phyloP scores from a whole-genome alignment of 2,888 invertebrate genomes.

The Luperina nickerlii region DNA sequence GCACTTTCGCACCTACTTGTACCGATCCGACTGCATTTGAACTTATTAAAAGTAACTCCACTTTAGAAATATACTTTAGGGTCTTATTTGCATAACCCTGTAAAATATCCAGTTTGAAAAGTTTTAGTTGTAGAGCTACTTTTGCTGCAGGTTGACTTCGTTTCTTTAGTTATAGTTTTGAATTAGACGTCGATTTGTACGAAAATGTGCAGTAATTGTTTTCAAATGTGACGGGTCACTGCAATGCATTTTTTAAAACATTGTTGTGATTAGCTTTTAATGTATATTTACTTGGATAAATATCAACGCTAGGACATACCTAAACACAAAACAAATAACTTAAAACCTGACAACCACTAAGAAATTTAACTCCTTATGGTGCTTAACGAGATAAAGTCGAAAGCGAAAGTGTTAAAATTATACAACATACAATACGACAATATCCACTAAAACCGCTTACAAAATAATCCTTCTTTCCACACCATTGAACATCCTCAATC shows the following conservation, averaged over 20 bases:
- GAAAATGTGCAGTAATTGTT: background rate
- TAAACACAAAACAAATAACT: background rate
- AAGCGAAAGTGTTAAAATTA: slow-evolving; percentile 15
- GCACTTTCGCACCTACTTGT: slow-evolving; percentile 71
- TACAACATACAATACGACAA: background rate
- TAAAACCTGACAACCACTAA: background rate
- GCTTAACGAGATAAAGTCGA: background rate
- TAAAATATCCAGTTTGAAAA: slow-evolving; percentile 65
- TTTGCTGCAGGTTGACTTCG: slow-evolving; percentile 38
- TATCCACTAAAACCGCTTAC: slow-evolving; percentile 2
- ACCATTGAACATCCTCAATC: slow-evolving; percentile 12
- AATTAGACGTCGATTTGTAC: slow-evolving; percentile 20
- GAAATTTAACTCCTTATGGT: too few relatives aligned
- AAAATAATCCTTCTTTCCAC: slow-evolving; percentile 30
- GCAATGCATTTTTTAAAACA: background rate
- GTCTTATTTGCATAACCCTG: slow-evolving; percentile 66
- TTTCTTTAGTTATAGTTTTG: slow-evolving; percentile 29
- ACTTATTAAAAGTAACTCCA: slow-evolving; percentile 73
- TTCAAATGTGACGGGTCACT: background rate
- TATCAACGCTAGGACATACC: background rate
- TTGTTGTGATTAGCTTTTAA: background rate
- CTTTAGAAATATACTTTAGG: slow-evolving; percentile 68
- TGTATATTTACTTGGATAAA: background rate
- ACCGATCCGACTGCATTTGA: slow-evolving; percentile 64
- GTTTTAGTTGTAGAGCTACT: slow-evolving; percentile 45